Base-by-base conservation (phyloP, 2,888 invertebrate species). In the Aricia artaxerxes region DNA sequence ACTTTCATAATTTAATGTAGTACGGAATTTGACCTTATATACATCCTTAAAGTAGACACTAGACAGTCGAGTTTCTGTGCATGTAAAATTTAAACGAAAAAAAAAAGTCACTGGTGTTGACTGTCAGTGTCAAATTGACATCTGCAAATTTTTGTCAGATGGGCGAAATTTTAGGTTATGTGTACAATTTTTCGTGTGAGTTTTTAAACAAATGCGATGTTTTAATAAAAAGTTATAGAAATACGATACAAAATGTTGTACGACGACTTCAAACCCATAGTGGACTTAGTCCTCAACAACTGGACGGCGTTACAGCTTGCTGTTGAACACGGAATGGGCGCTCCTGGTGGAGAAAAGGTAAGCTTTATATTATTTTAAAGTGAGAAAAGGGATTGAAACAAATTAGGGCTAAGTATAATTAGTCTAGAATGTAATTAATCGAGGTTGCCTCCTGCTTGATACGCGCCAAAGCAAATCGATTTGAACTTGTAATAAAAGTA, bases 291-390 rank as follows among this genome's bases (percentile, higher is more conserved):
- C 76, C 95, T 97, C 80, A 96, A 96, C 84, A 96, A 96, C 86
- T 97, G 97, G 97, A 96, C 96, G 31, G 96, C 96, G 5, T 87
- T 97, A 49, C 95, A 96, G 84, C 88, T 97, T 49, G 97, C 97
- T 57, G 97, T 97, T 0, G 96, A 97, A 88, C 96, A 97, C 95
- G 96, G 96, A 83, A 96, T 96, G 96, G 97, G 96, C 57, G 96
- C 96, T 38, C 95, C 96, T 35, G 95, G 96, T 83, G 96, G 96
- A 73, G 96, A 95, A 91, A 95, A 96, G 91, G 97, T 96, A 90
- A 77, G 16, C 64, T 53, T 7, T 53, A 35, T 7, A 9, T 61
- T 78, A 44, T 6, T 35, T 69, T 35, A 5, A 35, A 35, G 24
- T n/a, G 35, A 16, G 49, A 49, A 69, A 13, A 69, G 69, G 35